Percentiles rank a stretch among this genome's conserved stretches.
Conservation (phyloP, 2,797 vertebrate species). For the Gymnodraco acuticeps region DNA sequence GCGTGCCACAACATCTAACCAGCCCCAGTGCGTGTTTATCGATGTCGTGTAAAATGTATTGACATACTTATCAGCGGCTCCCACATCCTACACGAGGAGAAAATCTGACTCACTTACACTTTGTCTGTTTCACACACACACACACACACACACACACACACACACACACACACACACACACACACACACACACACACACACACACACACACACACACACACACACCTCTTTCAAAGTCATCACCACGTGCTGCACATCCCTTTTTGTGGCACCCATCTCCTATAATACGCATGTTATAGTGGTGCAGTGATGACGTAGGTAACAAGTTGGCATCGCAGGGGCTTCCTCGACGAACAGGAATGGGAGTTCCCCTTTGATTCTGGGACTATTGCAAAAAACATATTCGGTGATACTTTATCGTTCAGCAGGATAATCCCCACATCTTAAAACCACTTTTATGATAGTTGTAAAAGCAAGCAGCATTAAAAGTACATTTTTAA, state of each 20-base stretch:
- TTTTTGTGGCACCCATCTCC: not conserved
- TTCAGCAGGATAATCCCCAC: too few species aligned
- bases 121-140: not conserved
- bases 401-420: too few species aligned
- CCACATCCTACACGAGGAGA: constrained; percentile 53
- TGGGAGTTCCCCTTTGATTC: too few species aligned
- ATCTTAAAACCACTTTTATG: too few species aligned
- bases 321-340: too few species aligned
- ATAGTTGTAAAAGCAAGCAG: too few species aligned
- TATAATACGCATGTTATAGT: not conserved
- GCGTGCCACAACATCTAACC: constrained; percentile 6
- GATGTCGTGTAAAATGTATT: constrained; percentile 34
- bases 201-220: not conserved
- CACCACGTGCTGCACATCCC: not conserved
- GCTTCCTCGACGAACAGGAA: too few species aligned
- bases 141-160: constrained; percentile 7
- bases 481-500: too few species aligned
- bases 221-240: not conserved
- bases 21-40: constrained; percentile 23
- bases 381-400: too few species aligned
- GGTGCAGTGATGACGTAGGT: not conserved
- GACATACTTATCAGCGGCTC: constrained; percentile 43
- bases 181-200: too few species aligned
- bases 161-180: not conserved
- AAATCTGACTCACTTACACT: constrained; percentile 11